Evolutionary conservation across 2,888 invertebrate species (phyloP), one percentile per base, ranked within the genome.

Genomic region (Alsophila aescularia): DNA sequence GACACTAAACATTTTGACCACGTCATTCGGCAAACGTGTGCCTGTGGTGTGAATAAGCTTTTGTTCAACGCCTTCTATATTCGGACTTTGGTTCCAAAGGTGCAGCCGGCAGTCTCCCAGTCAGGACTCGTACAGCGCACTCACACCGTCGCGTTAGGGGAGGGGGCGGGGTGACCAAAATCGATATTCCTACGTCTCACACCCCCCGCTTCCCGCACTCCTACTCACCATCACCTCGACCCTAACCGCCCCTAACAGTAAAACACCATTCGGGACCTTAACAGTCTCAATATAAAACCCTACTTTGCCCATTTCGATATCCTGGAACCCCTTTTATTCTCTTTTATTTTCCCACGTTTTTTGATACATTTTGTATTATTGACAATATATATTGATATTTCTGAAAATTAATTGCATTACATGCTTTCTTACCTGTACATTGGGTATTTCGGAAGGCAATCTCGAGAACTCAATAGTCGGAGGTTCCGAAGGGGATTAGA

Each of bases 171-270:
- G 85, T 81, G 83, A 76, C 84, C 79, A 90, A 91, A 90, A 91
- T 91, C 91, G 91, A 91, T 91, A 91, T 81, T 87, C 77, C 84
- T 83, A 81, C 89, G 87, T 83, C 87, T 87, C 87, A 79, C 72
- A 72, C 81, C 81, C 81, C 80, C 79, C 78, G 73, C 79, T 72
- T 84, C 84, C 83, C 88, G 76, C 85, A 52, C 68, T 74, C 75
- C 79, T 66, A 62, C 77, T 72, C 73, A 73, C 81, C 78, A 76
- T 82, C 69, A 79, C 77, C 77, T 73, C 83, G 79, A 85, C 84
- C 86, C 87, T 88, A 90, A 90, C 90, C 88, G 89, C 84, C 87
- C 88, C 80, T 73, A 88, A 87, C 84, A 83, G 76, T 72, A 81
- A 71, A 82, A 75, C 74, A 81, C 88, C 82, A 89, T 83, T 87